Evolutionary conservation across 30 jellyfish, hydroid and myxozoan genomes (phyloP), one percentile per base, ranked within the genome.

Genomic region (Chironex yamaguchii): DNA sequence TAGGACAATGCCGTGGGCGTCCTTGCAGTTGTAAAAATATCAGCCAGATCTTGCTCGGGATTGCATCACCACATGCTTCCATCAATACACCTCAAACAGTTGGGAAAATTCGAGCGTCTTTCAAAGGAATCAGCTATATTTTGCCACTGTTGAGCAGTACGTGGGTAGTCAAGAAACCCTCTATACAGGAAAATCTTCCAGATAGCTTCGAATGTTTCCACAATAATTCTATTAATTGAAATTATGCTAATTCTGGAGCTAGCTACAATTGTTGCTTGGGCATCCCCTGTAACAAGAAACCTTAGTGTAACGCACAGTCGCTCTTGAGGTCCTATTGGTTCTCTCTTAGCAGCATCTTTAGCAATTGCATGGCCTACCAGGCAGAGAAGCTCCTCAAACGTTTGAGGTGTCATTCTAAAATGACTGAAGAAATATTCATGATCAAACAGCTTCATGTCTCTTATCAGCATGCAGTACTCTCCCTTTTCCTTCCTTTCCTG

Each of bases 1-100:
- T 30, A 35, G 32, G 34, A 73, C 87, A 50, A 73, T 73, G 79
- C 87, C 49, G 87, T 73, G 87, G 42, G 87, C 34, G 27, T 31
- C 70, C 20, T 69, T 69, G 75, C 34, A 23, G 83, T 69, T 69
- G 22, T 27, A 69, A 69, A 69, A 69, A 34, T 69, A 69, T 27
- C 13, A 42, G 58, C 17, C 58, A 42, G 58, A 6, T 42, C 58
- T 42, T 42, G 58, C 17, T 42, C 13, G 58, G 58, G 13, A 42
- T 42, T 42, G 58, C 58, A 42, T 6, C 17, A 17, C 17, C 17
- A 6, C 58, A 6, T 17, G 17, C 17, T 17, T 9, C 17, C 9
- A 42, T 6, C 58, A 42, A 42, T 42, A 6, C 58, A 42, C 17
- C 58, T 9, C 17, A 42, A 42, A 42, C 58, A 42, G 17, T 42